Evolutionary conservation across 1,140 invertebrate species (phyloP).

Genomic region (Drosophila grimshawi): DNA sequence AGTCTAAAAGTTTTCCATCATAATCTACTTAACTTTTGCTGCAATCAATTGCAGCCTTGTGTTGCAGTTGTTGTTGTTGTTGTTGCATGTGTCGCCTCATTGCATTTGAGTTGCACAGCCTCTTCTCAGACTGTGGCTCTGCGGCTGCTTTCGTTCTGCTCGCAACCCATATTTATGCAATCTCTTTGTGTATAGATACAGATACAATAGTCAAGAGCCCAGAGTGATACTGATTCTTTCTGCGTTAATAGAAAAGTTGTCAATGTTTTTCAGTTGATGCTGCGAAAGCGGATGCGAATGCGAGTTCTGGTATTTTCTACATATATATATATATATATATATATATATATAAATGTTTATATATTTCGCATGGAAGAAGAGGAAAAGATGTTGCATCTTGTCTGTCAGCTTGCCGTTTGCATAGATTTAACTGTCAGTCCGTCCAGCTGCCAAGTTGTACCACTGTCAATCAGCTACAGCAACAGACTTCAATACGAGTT

Average conservation of each 20-base stretch:
- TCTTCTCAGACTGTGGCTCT: conserved; percentile 31
- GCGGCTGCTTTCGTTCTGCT: background rate
- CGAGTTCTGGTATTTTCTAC: conserved; percentile 37
- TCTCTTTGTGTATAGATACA: conserved; percentile 60
- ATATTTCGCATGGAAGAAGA: conserved; percentile 9
- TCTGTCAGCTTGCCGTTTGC: conserved; percentile 49
- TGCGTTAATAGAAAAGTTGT: conserved; percentile 80
- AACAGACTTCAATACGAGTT: conserved; percentile 37
- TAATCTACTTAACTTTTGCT: conserved; percentile 83
- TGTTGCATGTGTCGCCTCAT: conserved; percentile 64
- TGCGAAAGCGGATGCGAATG: conserved; percentile 25
- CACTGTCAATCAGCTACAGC: conserved; percentile 42
- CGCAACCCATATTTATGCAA: conserved; percentile 47
- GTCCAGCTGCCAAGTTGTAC: conserved; percentile 36
- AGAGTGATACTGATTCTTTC: conserved; percentile 29
- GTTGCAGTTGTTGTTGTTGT: conserved; percentile 22
- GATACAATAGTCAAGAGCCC: conserved; percentile 56
- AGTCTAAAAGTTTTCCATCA: conserved; percentile 77
- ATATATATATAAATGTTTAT: background rate
- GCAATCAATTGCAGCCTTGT: conserved; percentile 76
- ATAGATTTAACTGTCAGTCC: conserved; percentile 26
- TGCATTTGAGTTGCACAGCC: conserved; percentile 67
- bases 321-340: too few species aligned
- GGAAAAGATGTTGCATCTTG: conserved; percentile 29
- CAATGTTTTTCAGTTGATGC: conserved; percentile 58